Evolutionary conservation across 1,140 invertebrate genomes (phyloP), one percentile per base, ranked within the genome.

Genomic region (Pissodes strobi): DNA sequence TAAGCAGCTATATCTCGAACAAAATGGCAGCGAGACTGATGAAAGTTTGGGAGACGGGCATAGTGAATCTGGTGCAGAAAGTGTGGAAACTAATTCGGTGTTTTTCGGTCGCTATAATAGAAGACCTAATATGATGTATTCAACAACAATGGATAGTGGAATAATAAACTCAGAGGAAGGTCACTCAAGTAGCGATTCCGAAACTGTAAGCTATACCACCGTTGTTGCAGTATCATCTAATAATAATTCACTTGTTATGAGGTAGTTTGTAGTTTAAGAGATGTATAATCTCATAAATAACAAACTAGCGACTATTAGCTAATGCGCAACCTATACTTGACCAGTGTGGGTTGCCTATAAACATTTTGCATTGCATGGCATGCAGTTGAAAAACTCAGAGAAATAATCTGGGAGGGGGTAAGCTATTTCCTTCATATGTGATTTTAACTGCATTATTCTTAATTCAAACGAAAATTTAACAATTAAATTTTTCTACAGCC

Each of bases 61-160:
- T 53, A 91, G 90, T 79, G 90, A 93, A 79, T 92, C 90, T 38
- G 90, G 90, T 1, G 90, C 88, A 4, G 90, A 92, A 73, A 92
- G 90, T 79, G 82, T 92, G 30, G 90, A 90, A 58, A 92, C 90
- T 0, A 89, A 92, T 79, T 91, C 89, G 12, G 89, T 91, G 2
- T 89, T 90, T 69, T 90, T 90, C 69, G 88, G 79, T 66, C 84
- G 81, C 81, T 87, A 82, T 74, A 79, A 79, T 67, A 87, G 73
- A 77, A 61, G 41, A 17, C 21, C 52, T 8, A 34, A 43, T 19
- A 46, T 43, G 17, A 34, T 34, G 13, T 66, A 61, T 27, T 52
- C 49, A 1, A 30, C 19, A 8, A 63, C 66, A 6, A 22, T 66
- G 57, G 67, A 70, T 34, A 70, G 67, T 41, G 68, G 66, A n/a